These are phyloP conservation scores for Hirtodrosophila histrioides DNA, from an alignment of 2,888 invertebrate genomes.

Conservation along the genomic window DNA sequence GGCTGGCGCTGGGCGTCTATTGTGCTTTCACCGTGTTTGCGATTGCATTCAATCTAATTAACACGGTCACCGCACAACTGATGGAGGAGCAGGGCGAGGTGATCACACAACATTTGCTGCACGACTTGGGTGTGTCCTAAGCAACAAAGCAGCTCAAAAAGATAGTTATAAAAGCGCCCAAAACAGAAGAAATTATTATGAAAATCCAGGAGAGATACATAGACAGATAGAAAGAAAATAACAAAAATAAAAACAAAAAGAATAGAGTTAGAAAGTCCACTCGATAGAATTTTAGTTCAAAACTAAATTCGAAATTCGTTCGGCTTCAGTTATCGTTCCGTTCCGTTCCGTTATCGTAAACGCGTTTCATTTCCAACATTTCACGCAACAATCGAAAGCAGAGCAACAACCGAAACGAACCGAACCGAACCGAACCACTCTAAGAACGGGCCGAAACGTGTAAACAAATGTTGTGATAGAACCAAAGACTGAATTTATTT, in stretches of 20 bases:
- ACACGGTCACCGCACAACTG: slow-evolving; percentile 86
- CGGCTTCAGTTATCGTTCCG: slow-evolving; percentile 67
- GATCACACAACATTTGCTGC: slow-evolving; percentile 84
- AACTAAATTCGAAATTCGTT: slow-evolving; percentile 70
- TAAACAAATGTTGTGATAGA: slow-evolving; percentile 85
- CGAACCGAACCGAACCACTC: slow-evolving; percentile 21
- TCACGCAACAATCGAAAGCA: slow-evolving; percentile 43
- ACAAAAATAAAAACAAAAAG: slow-evolving; percentile 10
- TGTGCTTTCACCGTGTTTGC: slow-evolving; percentile 97
- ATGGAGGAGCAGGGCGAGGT: slow-evolving; percentile 84
- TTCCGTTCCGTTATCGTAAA: slow-evolving; percentile 55
- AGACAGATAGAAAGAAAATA: slow-evolving; percentile 38
- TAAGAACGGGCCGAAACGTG: slow-evolving; percentile 80
- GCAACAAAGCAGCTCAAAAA: slow-evolving; percentile 18
- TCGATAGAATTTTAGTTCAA: slow-evolving; percentile 65
- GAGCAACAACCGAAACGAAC: slow-evolving; percentile 27
- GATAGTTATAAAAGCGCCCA: not conserved
- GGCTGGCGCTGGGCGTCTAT: slow-evolving; percentile 97
- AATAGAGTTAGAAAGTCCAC: slow-evolving; percentile 48
- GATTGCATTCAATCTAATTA: slow-evolving; percentile 92
- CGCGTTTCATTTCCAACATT: slow-evolving; percentile 60
- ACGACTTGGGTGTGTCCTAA: slow-evolving; percentile 84
- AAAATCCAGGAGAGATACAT: slow-evolving; percentile 44
- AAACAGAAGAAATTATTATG: not conserved
- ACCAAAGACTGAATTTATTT: slow-evolving; percentile 85